Evolutionary conservation across 2,888 invertebrate species (phyloP).

Genomic region (Brassicogethes aeneus): DNA sequence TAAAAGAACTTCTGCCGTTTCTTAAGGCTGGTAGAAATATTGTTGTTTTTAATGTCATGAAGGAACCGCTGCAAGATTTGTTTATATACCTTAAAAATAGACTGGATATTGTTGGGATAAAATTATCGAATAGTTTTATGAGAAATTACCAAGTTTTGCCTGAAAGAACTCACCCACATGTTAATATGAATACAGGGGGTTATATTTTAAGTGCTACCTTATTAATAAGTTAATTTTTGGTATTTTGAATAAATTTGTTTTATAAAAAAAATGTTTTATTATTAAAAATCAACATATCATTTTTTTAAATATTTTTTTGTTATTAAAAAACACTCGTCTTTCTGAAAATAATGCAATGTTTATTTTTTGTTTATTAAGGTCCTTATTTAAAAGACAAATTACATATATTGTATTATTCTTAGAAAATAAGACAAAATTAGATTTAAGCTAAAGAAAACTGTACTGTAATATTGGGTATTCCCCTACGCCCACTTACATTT

Average conservation of each 20-base stretch:
- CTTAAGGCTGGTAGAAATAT: conserved; percentile 75
- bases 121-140: conserved; percentile 78
- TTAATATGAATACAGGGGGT: conserved; percentile 85
- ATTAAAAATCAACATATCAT: no score
- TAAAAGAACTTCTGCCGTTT: conserved; percentile 65
- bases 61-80: conserved; percentile 78
- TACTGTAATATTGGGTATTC: no score
- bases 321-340: no score
- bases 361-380: no score
- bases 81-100: conserved; percentile 69
- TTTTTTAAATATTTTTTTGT: no score
- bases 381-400: no score
- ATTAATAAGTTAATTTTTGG: conserved; percentile 19
- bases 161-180: conserved; percentile 90
- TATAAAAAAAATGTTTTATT: conserved; percentile 8
- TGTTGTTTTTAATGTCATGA: conserved; percentile 71
- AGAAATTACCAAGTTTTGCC: conserved; percentile 84
- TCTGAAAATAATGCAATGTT: no score
- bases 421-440: no score
- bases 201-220: conserved; percentile 70
- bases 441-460: no score
- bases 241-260: conserved; percentile 9
- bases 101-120: conserved; percentile 63
- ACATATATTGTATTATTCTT: no score
- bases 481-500: no score